Evolutionary conservation across 1,140 invertebrate genomes (phyloP), one percentile per base, ranked within the genome.

Genomic region (Bombus difficillimus): DNA sequence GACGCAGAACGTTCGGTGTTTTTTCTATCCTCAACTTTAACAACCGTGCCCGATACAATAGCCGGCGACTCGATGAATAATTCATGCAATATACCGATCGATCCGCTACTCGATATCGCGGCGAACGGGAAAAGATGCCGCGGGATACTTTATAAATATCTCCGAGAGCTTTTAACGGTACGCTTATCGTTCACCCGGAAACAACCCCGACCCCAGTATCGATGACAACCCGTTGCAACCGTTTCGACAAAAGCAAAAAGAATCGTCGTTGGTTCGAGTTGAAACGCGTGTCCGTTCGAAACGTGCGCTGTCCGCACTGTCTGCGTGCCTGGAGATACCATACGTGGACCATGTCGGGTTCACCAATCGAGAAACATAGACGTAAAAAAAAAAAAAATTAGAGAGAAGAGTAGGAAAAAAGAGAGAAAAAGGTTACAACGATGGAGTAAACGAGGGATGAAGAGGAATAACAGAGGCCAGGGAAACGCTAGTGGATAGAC

Each of bases 131-230:
- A 84, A 84, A 79, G 82, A 84, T 84, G 76, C 75, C 75, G 25
- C 73, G 75, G 75, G 47, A 79, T 62, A 79, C 66, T 84, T 84
- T 84, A 79, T 84, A 84, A 84, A 84, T 79, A 72, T 79, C 82
- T 57, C 28, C 32, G 41, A n/a, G 82, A 57, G 75, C 66, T 84
- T 84, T 84, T 79, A 84, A 71, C 66, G 75, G 53, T 25, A 13
- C 64, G 82, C 66, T 84, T 79, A 84, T 71, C 64, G 75, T 43
- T 84, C 76, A 22, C 9, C 82, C 47, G 66, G 75, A 71, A 79
- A 83, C 82, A 78, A 43, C 28, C 37, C 12, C 64, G 10, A 3
- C 43, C 37, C 5, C 28, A 32, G 10, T 84, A 79, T 79, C 82
- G 82, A 84, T 59, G 66, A 72, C 75, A 57, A n/a, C 28, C 28